These are phyloP conservation scores for Cheilosia vulpina DNA, from an alignment of 2,888 invertebrate genomes.

Conservation along the genomic window DNA sequence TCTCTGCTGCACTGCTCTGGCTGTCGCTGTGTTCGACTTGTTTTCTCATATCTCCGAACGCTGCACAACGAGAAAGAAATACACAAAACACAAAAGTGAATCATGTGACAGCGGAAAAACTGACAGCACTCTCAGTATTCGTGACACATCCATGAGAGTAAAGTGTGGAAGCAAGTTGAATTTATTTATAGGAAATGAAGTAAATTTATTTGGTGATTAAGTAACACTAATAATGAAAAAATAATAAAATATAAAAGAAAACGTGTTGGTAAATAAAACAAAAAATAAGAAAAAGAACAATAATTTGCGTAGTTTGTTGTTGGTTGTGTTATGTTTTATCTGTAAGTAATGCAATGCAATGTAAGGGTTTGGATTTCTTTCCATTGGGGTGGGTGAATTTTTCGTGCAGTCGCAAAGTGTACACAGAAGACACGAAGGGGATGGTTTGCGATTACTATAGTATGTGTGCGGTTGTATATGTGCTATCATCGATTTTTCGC, in stretches of 20 bases:
- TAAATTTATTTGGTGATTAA: slow-evolving; percentile 72
- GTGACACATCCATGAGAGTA: slow-evolving; percentile 72
- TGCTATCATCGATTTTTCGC: slow-evolving; percentile 68
- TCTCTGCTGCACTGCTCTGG: neutral
- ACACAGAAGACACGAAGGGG: slow-evolving; percentile 45
- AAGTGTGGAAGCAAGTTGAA: slow-evolving; percentile 64
- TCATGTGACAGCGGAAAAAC: slow-evolving; percentile 68
- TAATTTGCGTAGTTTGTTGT: slow-evolving; percentile 73
- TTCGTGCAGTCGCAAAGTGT: slow-evolving; percentile 55
- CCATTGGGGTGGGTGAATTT: slow-evolving; percentile 55
- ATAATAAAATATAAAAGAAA: slow-evolving; percentile 26
- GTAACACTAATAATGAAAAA: slow-evolving; percentile 59
- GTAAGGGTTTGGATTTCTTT: slow-evolving; percentile 60
- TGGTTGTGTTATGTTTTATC: slow-evolving; percentile 75
- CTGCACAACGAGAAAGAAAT: slow-evolving; percentile 14
- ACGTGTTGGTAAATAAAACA: slow-evolving; percentile 72
- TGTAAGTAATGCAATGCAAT: slow-evolving; percentile 75
- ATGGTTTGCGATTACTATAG: slow-evolving; percentile 55
- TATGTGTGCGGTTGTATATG: slow-evolving; percentile 9
- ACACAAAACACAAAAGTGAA: slow-evolving; percentile 58
- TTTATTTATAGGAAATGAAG: slow-evolving; percentile 72
- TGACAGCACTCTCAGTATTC: slow-evolving; percentile 70
- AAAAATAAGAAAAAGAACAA: slow-evolving; percentile 48
- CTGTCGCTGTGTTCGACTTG: neutral
- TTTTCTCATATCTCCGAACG: slow-evolving; percentile 52